Conservation (phyloP, 2,113 vertebrate genomes). For the Saimiri boliviensis region DNA sequence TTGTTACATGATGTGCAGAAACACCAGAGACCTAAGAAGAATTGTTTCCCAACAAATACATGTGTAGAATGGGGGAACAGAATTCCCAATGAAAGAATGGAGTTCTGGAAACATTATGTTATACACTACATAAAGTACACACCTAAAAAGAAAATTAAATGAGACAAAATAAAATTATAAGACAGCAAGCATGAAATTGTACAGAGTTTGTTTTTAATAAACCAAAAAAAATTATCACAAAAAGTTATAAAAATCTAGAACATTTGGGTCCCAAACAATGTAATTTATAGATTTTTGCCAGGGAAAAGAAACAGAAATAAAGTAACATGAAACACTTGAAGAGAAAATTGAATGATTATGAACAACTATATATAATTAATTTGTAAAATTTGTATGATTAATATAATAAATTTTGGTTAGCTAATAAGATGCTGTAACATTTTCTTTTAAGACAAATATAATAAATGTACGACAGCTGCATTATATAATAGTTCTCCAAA, state of each 20-base stretch:
- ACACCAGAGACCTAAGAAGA: neutral
- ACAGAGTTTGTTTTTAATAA: neutral
- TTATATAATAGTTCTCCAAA: neutral
- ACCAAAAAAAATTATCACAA: neutral
- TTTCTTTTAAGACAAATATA: neutral
- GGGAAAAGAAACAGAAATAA: neutral
- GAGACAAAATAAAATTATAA: neutral
- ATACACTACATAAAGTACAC: rapidly evolving
- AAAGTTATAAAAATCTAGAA: neutral
- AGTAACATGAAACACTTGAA: neutral
- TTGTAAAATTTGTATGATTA: neutral
- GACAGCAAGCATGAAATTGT: neutral
- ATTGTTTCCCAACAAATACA: neutral
- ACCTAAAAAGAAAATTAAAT: neutral
- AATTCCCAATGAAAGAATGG: neutral
- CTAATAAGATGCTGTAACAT: neutral
- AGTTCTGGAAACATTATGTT: neutral
- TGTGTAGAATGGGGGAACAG: no score
- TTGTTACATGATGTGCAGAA: neutral
- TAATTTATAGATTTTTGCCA: neutral
- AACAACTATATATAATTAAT: neutral
- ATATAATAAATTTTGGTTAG: neutral
- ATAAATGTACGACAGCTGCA: neutral
- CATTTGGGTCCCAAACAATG: neutral
- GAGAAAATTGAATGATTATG: neutral